phyloP scores from a whole-genome alignment of 2,888 invertebrate species.

The Phasia obesa region DNA sequence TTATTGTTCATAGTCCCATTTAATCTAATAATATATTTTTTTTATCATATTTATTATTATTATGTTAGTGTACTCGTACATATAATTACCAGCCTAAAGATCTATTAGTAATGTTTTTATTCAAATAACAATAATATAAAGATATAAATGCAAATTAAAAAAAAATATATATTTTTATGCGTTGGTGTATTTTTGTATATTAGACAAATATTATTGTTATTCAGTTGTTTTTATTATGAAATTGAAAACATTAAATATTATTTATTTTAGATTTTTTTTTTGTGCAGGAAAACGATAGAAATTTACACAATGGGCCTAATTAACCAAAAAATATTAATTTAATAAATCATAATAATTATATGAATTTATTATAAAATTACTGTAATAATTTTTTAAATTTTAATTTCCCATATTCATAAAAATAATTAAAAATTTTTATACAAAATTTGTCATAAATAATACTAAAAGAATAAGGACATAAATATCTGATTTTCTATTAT shows the following conservation, averaged over 20 bases:
- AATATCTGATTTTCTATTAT: too few relatives aligned
- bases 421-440: too few relatives aligned
- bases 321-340: too few relatives aligned
- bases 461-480: too few relatives aligned
- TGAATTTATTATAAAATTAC: neutral
- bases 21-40: too few relatives aligned
- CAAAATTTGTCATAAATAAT: too few relatives aligned
- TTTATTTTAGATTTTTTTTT: neutral
- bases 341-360: neutral
- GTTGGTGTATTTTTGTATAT: neutral
- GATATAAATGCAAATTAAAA: constrained; percentile 2
- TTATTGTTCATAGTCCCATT: too few relatives aligned
- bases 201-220: constrained; percentile 23
- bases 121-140: neutral
- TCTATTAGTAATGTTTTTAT: neutral
- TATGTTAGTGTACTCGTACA: too few relatives aligned
- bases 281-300: neutral
- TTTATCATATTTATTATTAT: too few relatives aligned
- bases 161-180: too few relatives aligned
- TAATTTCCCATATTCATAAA: too few relatives aligned
- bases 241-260: constrained; percentile 16
- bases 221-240: constrained; percentile 12
- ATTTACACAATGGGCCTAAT: neutral
- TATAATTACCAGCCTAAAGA: constrained; percentile 1
- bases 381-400: too few relatives aligned